These are phyloP conservation scores for Raja brachyura DNA, from an alignment of 2,113 vertebrate species.

Conservation along the genomic window DNA sequence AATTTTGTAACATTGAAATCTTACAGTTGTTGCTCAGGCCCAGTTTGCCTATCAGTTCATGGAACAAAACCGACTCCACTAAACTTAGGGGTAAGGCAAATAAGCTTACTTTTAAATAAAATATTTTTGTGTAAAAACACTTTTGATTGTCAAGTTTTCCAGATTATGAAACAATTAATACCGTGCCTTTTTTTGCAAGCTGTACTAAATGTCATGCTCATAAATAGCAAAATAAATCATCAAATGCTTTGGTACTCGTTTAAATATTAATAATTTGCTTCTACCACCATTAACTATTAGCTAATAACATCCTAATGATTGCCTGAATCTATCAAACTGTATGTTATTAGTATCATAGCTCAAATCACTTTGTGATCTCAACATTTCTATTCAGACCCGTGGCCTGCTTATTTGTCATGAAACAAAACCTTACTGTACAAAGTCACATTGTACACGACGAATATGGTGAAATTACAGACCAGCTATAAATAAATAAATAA, in stretches of 20 bases:
- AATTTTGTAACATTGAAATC: not conserved
- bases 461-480: constrained; percentile 4
- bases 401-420: not conserved
- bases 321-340: not conserved
- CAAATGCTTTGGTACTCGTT: not conserved
- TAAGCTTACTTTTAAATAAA: not conserved
- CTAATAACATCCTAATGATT: not conserved
- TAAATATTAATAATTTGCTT: constrained; percentile 13
- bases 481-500: constrained; percentile 28
- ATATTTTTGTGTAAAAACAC: constrained; percentile 12
- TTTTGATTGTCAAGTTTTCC: constrained; percentile 1
- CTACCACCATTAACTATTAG: not conserved
- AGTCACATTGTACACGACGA: not conserved
- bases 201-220: not conserved
- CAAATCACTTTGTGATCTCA: not conserved
- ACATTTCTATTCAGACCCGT: not conserved
- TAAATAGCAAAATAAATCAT: not conserved
- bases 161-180: constrained; percentile 27
- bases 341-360: not conserved
- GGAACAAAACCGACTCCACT: not conserved
- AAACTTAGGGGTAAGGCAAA: not conserved
- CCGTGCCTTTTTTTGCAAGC: not conserved
- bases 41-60: too few species aligned
- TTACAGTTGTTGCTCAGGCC: too few species aligned
- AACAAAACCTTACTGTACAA: not conserved